A percentile compares a stretch with the other conserved stretches of the same genome.
Conservation (phyloP, 2,888 invertebrate species). For the Lycaena phlaeas region DNA sequence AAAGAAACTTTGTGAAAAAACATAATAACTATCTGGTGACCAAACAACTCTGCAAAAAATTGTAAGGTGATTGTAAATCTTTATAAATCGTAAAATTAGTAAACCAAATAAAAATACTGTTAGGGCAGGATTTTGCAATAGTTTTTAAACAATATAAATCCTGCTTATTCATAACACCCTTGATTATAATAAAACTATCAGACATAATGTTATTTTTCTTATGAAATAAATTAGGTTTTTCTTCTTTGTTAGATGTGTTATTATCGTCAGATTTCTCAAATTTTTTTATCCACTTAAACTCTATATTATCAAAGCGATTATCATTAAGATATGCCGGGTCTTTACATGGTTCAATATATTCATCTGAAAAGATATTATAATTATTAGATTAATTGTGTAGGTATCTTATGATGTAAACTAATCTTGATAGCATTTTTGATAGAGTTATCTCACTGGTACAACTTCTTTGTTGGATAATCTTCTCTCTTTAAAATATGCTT, state of each 20-base stretch:
- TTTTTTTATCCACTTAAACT: constrained; percentile 9
- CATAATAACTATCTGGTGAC: constrained; percentile 5
- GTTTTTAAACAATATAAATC: constrained; percentile 8
- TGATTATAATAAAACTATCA: neutral
- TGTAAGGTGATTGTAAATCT: constrained; percentile 29
- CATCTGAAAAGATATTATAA: neutral
- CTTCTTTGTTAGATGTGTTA: neutral
- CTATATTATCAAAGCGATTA: constrained; percentile 1
- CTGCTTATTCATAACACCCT: constrained; percentile 3
- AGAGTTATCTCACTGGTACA: too few species aligned
- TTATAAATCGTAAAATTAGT: constrained; percentile 30
- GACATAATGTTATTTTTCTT: neutral
- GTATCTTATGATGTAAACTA: neutral
- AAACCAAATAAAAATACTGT: constrained; percentile 33
- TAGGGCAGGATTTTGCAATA: constrained; percentile 1
- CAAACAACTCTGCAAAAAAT: constrained; percentile 32
- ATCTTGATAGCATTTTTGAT: neutral
- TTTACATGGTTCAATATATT: neutral
- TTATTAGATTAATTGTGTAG: neutral
- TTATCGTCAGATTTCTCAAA: neutral
- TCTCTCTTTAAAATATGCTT: too few species aligned
- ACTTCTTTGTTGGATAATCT: too few species aligned
- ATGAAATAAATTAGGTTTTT: neutral
- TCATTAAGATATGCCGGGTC: constrained; percentile 7
- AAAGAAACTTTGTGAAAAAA: neutral